These are phyloP conservation scores for Tiphia femorata DNA, from an alignment of 2,888 invertebrate genomes.

Conservation along the genomic window DNA sequence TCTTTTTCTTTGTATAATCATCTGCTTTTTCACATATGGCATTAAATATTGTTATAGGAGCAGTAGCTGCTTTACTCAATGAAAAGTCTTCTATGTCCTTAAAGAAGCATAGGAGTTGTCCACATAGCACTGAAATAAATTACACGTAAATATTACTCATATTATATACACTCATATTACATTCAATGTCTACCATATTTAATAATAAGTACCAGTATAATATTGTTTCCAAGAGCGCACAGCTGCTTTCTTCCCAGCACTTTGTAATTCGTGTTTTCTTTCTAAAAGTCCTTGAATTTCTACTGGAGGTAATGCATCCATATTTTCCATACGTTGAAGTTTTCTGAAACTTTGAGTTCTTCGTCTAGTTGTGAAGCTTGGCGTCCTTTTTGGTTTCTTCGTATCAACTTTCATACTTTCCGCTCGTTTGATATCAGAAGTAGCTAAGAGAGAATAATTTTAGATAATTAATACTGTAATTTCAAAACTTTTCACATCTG, in stretches of 20 bases:
- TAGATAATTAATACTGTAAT: neutral
- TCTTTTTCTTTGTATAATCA: conserved; percentile 95
- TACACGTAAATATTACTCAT: neutral
- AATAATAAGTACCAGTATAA: conserved; percentile 75
- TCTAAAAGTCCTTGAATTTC: conserved; percentile 93
- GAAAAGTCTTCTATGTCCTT: conserved; percentile 93
- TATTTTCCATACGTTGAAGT: conserved; percentile 74
- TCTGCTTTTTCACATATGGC: conserved; percentile 88
- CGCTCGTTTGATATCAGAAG: conserved; percentile 79
- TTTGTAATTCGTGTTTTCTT: conserved; percentile 93
- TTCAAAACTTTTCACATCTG: too few species aligned
- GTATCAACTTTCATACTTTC: conserved; percentile 87
- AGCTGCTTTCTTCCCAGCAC: conserved; percentile 94
- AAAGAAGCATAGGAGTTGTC: conserved; percentile 97
- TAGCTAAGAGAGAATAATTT: conserved; percentile 37
- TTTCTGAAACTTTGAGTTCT: conserved; percentile 89
- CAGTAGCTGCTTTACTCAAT: conserved; percentile 88
- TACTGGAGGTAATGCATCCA: conserved; percentile 84
- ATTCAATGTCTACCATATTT: neutral
- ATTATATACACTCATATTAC: neutral
- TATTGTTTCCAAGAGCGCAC: conserved; percentile 96
- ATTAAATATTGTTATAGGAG: conserved; percentile 79
- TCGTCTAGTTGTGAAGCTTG: conserved; percentile 94
- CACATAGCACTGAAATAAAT: conserved; percentile 83
- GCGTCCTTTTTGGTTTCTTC: conserved; percentile 91